phyloP scores from a whole-genome alignment of 2,113 vertebrate genomes.

The Gulo gulo region DNA sequence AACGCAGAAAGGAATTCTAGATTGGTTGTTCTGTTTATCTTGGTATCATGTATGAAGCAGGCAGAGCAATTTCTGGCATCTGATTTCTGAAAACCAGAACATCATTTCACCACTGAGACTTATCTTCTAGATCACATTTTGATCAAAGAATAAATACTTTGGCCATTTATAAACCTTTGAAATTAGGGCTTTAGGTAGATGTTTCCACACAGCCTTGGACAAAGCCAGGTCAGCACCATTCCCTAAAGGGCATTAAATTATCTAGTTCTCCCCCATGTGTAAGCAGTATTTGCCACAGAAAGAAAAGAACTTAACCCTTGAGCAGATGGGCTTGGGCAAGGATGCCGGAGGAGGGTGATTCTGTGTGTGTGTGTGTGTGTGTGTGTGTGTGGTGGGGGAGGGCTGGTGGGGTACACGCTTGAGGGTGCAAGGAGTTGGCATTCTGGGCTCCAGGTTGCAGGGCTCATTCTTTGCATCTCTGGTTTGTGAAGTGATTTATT shows the following conservation, averaged over 20 bases:
- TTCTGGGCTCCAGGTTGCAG: constrained; percentile 56
- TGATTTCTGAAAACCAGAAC: constrained; percentile 48
- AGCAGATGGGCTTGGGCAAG: constrained; percentile 70
- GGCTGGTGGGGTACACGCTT: neutral
- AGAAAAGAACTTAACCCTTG: neutral
- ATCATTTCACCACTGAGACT: constrained; percentile 54
- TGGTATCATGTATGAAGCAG: constrained; percentile 56
- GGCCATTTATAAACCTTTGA: constrained; percentile 58
- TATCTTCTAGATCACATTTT: constrained; percentile 51
- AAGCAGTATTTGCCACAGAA: constrained; percentile 28
- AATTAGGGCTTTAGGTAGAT: constrained; percentile 25
- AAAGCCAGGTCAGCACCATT: neutral
- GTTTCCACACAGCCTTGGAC: constrained; percentile 28
- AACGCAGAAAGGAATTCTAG: constrained; percentile 41
- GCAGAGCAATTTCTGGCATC: constrained; percentile 62
- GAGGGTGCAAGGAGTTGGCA: constrained; percentile 42
- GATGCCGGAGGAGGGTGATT: neutral
- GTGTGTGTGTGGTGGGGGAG: no score
- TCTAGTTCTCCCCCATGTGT: neutral
- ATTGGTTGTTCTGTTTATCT: neutral
- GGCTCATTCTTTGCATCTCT: constrained; percentile 73
- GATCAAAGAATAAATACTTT: constrained; percentile 56
- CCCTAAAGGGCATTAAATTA: constrained; percentile 8
- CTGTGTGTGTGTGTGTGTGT: neutral
- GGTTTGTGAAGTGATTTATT: constrained; percentile 85